These are phyloP conservation scores for Pammene fasciana DNA, from an alignment of 2,888 invertebrate species.

Conservation along the genomic window DNA sequence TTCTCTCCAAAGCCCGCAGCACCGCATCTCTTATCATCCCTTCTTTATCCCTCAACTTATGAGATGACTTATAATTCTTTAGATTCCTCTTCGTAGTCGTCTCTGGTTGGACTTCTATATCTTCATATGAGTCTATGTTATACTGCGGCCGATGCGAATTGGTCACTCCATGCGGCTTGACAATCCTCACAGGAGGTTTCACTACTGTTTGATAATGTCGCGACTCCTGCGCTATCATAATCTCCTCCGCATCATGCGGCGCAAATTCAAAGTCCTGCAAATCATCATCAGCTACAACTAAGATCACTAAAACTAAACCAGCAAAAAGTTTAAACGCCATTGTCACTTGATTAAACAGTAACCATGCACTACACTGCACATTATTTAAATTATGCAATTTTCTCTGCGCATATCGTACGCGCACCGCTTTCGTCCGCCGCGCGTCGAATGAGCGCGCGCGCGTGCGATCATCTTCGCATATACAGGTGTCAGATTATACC, in stretches of 20 bases:
- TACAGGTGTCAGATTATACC: slow-evolving; percentile 75
- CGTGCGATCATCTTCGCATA: slow-evolving; percentile 65
- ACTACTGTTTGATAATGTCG: slow-evolving; percentile 70
- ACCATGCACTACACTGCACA: slow-evolving; percentile 37
- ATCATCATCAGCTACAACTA: slow-evolving; percentile 59
- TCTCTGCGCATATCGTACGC: slow-evolving; percentile 54
- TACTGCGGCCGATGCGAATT: slow-evolving; percentile 79
- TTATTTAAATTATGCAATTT: slow-evolving; percentile 41
- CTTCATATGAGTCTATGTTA: slow-evolving; percentile 71
- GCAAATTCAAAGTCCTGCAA: slow-evolving; percentile 67
- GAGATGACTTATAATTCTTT: slow-evolving; percentile 64
- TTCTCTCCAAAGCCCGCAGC: slow-evolving; percentile 82
- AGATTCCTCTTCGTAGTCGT: slow-evolving; percentile 57
- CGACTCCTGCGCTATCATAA: slow-evolving; percentile 78
- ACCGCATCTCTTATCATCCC: slow-evolving; percentile 80
- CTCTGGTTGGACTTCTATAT: slow-evolving; percentile 58
- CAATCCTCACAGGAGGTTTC: slow-evolving; percentile 65
- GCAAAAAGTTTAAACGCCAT: slow-evolving; percentile 60
- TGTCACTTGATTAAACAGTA: slow-evolving; percentile 44
- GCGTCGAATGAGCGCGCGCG: slow-evolving; percentile 69
- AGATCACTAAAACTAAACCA: slow-evolving; percentile 51
- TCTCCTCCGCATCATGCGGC: slow-evolving; percentile 65
- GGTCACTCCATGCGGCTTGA: slow-evolving; percentile 66
- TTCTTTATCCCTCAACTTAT: slow-evolving; percentile 69
- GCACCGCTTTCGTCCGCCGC: slow-evolving; percentile 62